These are phyloP conservation scores for Neosilurus hyrtlii DNA, from an alignment of 2,797 vertebrate species.

Conservation along the genomic window DNA sequence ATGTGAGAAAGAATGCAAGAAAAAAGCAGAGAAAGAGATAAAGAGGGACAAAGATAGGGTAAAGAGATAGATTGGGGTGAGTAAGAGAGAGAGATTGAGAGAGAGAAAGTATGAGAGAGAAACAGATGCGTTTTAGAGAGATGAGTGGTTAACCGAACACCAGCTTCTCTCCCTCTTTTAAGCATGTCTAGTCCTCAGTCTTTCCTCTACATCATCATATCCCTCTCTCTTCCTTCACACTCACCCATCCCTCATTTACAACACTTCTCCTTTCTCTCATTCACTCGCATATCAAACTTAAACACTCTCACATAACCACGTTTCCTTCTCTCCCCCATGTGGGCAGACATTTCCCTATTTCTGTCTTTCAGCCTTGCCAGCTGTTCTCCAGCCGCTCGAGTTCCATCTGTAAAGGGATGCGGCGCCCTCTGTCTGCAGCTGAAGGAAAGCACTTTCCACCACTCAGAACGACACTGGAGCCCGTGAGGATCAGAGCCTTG, in stretches of 20 bases:
- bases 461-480: neutral
- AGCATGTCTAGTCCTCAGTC: constrained; percentile 1
- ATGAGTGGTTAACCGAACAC: neutral
- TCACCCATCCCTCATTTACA: constrained; percentile 2
- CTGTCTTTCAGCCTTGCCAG: constrained; percentile 32
- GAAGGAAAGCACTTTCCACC: neutral
- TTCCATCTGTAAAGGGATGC: constrained; percentile 47
- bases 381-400: constrained; percentile 11
- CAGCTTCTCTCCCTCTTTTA: neutral
- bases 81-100: neutral
- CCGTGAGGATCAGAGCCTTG: neutral
- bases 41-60: no score
- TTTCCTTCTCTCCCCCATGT: constrained; percentile 12
- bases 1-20: no score
- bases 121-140: neutral
- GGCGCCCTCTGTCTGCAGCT: constrained; percentile 60
- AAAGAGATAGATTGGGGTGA: no score
- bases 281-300: neutral
- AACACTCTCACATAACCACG: neutral
- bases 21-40: no score
- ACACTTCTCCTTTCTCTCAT: neutral
- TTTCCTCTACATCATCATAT: neutral
- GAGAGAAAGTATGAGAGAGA: no score
- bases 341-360: constrained; percentile 1
- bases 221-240: neutral